Evolutionary conservation across 1,140 invertebrate species (phyloP), one percentile per base, ranked within the genome.

Genomic region (Kradibia gibbosae): DNA sequence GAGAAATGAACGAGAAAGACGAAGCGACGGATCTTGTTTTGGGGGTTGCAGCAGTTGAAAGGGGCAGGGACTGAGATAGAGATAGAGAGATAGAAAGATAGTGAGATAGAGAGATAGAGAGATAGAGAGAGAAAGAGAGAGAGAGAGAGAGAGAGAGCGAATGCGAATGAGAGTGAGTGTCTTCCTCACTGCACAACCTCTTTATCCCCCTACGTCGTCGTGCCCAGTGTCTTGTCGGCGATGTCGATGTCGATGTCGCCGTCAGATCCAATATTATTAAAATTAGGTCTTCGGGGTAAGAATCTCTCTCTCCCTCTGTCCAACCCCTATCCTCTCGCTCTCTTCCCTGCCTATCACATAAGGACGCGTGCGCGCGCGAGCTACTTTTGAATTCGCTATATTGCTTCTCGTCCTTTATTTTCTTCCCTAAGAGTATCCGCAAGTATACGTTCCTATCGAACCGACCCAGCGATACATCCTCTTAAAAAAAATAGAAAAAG

Each of bases 251-350:
- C 71, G 71, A 65, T 84, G 78, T 84, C 81, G 75, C 71, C 83
- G 81, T 84, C 82, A 80, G 72, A 83, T 48, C 82, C 75, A 78
- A 85, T 85, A 85, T 85, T 86, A 86, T 87, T 86, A 84, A 87
- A 86, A 86, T 86, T 84, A 85, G 85, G 81, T 81, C 78, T 83
- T 84, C 81, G 77, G 84, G 80, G 22, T 80, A 73, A 73, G 48
- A 28, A 42, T 31, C 28, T 20, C 53, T 36, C 39, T 75, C 50
- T 34, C 31, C 22, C 25, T 22, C 65, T 34, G 45, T 53, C 73
- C 5, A n/a, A n/a, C 39, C 17, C 36, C 36, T 22, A 15, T 31
- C 1, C 34, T 31, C 65, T 31, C 45, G n/a, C 53, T 60, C n/a
- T 42, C 36, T 65, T 20, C 5, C 28, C 39, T 36, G 1, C 71